These are phyloP conservation scores for Myotis findleyi DNA, from an alignment of 2,797 vertebrate species.

Conservation along the genomic window DNA sequence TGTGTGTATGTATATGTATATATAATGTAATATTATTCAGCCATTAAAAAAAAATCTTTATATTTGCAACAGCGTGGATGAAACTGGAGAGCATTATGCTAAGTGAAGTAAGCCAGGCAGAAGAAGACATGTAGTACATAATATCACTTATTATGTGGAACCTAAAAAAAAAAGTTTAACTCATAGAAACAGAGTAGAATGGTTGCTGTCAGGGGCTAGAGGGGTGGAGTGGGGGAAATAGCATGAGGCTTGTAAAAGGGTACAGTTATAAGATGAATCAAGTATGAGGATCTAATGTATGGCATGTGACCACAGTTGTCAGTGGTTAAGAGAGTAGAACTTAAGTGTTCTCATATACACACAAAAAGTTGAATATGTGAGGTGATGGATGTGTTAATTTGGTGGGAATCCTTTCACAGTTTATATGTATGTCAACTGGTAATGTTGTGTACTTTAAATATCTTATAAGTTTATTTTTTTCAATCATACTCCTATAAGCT, in stretches of 20 bases:
- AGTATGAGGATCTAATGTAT: not conserved
- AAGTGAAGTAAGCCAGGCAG: constrained; percentile 21
- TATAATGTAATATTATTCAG: not conserved
- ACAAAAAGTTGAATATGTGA: not conserved
- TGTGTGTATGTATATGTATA: too few relatives aligned
- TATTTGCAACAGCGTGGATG: not conserved
- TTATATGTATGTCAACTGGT: not conserved
- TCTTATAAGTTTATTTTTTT: not conserved
- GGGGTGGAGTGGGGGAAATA: not conserved
- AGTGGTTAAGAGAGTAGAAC: not conserved
- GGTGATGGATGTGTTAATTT: not conserved
- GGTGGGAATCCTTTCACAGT: not conserved
- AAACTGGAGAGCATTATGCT: not conserved
- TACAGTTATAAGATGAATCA: not conserved
- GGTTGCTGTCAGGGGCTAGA: not conserved
- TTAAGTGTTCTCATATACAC: not conserved
- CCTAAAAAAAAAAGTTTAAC: not conserved
- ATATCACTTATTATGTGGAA: constrained; percentile 1
- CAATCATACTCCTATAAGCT: not conserved
- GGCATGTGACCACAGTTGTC: not conserved
- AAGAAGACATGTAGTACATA: not conserved
- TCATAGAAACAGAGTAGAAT: not conserved
- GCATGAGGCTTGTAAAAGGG: not conserved
- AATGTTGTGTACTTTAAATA: not conserved
- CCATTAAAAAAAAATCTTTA: constrained; percentile 15